A percentile compares a stretch with the other conserved stretches of the same genome.
Evolutionary conservation across 1,140 invertebrate species (phyloP).

Genomic region (Linepithema humile): DNA sequence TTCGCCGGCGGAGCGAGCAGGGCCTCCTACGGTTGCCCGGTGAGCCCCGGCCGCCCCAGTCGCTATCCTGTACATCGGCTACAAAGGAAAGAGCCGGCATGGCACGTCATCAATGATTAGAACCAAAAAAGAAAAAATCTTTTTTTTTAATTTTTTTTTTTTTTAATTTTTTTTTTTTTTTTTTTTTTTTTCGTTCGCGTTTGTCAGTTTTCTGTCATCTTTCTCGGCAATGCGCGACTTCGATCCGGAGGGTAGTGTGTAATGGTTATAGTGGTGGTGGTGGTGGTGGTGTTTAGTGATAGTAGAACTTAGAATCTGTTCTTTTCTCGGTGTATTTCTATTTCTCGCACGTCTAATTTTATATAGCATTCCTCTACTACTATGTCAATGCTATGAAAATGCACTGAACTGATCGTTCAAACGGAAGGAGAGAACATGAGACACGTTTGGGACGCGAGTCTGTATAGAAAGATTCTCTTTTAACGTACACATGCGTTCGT

Average conservation of each 20-base stretch:
- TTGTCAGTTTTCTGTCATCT: conserved; percentile 27
- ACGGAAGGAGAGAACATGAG: background rate
- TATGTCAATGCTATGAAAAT: background rate
- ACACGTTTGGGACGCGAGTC: background rate
- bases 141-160: conserved; percentile 37
- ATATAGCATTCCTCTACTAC: background rate
- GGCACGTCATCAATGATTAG: conserved; percentile 78
- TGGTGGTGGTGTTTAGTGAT: conserved; percentile 15
- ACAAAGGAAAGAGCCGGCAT: conserved; percentile 80
- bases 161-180: background rate
- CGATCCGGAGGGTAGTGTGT: conserved; percentile 51
- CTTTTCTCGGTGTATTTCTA: conserved; percentile 43
- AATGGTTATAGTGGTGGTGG: conserved; percentile 28
- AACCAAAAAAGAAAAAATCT: conserved; percentile 49
- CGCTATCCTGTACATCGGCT: conserved; percentile 81
- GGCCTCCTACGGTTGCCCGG: conserved; percentile 77
- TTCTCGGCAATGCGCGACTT: conserved; percentile 39
- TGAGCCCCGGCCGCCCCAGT: conserved; percentile 82
- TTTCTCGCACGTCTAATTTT: background rate
- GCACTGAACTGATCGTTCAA: background rate
- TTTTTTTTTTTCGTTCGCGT: background rate
- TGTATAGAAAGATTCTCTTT: background rate
- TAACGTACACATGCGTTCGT: conserved; percentile 22
- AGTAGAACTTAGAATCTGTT: conserved; percentile 21
- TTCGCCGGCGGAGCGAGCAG: conserved; percentile 68